These are phyloP conservation scores for Patiria pectinifera DNA, from an alignment of 53 echinoderm and acorn worm genomes.

Conservation along the genomic window DNA sequence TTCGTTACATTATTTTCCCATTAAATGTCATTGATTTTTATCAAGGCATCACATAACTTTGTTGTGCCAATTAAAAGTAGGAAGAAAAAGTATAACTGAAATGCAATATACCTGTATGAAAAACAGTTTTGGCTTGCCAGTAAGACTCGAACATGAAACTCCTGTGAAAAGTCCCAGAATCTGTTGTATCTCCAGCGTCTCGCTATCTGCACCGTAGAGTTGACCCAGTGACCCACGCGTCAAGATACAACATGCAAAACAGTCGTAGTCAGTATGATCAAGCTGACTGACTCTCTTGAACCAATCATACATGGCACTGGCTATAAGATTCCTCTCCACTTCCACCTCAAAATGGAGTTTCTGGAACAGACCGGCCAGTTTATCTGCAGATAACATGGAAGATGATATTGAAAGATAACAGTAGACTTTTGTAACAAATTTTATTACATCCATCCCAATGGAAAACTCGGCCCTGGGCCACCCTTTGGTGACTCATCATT, in stretches of 20 bases:
- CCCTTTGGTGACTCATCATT: too few relatives aligned
- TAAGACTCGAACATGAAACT: conserved; percentile 62
- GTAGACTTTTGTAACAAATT: background rate
- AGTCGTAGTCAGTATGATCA: conserved; percentile 72
- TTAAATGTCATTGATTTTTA: too few relatives aligned
- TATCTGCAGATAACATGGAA: conserved; percentile 62
- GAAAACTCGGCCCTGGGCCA: too few relatives aligned
- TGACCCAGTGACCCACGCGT: conserved; percentile 76
- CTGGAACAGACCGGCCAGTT: conserved; percentile 66
- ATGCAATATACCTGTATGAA: conserved; percentile 69
- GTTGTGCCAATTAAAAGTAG: background rate
- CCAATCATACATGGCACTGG: conserved; percentile 22
- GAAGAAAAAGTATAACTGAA: background rate
- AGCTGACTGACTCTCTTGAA: conserved; percentile 39
- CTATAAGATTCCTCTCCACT: conserved; percentile 45
- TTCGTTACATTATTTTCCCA: too few relatives aligned
- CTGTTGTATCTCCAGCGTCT: conserved; percentile 32
- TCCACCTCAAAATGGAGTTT: conserved; percentile 70
- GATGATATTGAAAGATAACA: background rate
- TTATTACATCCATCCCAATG: too few relatives aligned
- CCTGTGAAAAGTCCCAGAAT: conserved; percentile 56
- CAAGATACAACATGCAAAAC: conserved; percentile 84
- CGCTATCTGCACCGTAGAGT: conserved; percentile 70
- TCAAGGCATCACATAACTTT: background rate
- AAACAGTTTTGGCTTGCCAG: conserved; percentile 88